phyloP scores from a whole-genome alignment of 2,888 invertebrate genomes.

The Drosophila imparisetae region DNA sequence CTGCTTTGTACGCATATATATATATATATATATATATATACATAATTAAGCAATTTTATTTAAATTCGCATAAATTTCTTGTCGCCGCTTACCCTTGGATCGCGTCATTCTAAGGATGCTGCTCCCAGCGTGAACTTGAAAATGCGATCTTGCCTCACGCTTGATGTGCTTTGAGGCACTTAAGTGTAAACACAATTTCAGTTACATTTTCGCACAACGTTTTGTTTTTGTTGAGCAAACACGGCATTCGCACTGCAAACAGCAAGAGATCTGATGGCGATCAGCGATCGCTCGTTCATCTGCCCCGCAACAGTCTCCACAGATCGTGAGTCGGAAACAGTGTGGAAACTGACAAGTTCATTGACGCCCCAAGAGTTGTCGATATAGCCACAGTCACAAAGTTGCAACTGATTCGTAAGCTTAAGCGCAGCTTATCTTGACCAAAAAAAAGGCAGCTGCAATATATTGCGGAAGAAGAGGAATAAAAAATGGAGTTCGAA shows the following conservation, averaged over 20 bases:
- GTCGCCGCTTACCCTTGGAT: background rate
- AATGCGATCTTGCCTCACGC: conserved; percentile 35
- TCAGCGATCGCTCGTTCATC: conserved; percentile 34
- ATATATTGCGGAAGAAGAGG: background rate
- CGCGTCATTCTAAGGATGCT: conserved; percentile 26
- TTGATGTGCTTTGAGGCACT: conserved; percentile 59
- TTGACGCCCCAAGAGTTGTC: conserved; percentile 49
- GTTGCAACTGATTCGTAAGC: conserved; percentile 27
- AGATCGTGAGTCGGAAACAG: conserved; percentile 15
- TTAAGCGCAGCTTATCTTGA: background rate
- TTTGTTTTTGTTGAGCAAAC: conserved; percentile 72
- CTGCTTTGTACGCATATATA: conserved; percentile 11
- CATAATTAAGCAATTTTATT: conserved; percentile 1
- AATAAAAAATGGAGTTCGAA: background rate
- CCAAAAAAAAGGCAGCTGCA: background rate
- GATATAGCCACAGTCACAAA: conserved; percentile 10
- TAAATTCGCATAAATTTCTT: conserved; percentile 22
- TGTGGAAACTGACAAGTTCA: conserved; percentile 53
- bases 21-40: background rate
- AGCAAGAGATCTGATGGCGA: conserved; percentile 44
- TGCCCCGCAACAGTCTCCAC: conserved; percentile 10
- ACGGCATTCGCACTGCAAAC: conserved; percentile 55
- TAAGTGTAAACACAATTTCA: conserved; percentile 68
- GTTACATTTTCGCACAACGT: conserved; percentile 65
- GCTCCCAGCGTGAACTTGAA: conserved; percentile 41